Percentiles rank a stretch among this genome's conserved stretches.
Conservation (phyloP, 2,113 vertebrate species). For the Mastomys natalensis region DNA sequence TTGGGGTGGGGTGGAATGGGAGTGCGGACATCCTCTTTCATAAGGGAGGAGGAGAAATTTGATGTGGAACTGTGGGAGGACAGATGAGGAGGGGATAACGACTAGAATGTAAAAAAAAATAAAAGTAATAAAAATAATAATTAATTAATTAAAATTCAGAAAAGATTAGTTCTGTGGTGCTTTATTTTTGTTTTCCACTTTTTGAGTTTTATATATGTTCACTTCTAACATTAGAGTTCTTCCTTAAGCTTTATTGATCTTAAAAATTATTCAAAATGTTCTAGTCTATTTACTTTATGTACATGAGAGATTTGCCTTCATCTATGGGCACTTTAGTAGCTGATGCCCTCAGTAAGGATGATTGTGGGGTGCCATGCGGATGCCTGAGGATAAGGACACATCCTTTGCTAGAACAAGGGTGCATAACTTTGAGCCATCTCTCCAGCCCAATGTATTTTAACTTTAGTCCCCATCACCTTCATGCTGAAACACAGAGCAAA, state of each 20-base stretch:
- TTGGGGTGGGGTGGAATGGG: too few species aligned
- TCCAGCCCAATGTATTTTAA: background rate
- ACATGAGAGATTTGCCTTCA: background rate
- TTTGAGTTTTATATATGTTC: conserved; percentile 22
- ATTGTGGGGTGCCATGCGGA: background rate
- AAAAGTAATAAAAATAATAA: too few species aligned
- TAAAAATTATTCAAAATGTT: background rate
- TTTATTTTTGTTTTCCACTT: background rate
- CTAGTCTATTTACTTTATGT: background rate
- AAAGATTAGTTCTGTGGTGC: background rate
- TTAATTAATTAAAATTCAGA: too few species aligned
- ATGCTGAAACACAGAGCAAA: background rate
- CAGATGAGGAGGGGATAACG: too few species aligned
- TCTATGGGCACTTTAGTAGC: background rate
- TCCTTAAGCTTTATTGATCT: background rate
- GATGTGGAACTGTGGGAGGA: too few species aligned
- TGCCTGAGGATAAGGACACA: background rate
- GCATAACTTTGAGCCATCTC: background rate
- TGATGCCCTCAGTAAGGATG: background rate
- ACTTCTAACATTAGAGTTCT: background rate
- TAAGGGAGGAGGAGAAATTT: too few species aligned
- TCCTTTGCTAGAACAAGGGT: background rate
- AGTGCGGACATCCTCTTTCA: too few species aligned
- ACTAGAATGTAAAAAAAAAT: too few species aligned
- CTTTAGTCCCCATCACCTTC: background rate